A percentile compares a stretch with the other conserved stretches of the same genome.
Evolutionary conservation across 2,888 invertebrate genomes (phyloP).

Genomic region (Plagodis dolabraria): DNA sequence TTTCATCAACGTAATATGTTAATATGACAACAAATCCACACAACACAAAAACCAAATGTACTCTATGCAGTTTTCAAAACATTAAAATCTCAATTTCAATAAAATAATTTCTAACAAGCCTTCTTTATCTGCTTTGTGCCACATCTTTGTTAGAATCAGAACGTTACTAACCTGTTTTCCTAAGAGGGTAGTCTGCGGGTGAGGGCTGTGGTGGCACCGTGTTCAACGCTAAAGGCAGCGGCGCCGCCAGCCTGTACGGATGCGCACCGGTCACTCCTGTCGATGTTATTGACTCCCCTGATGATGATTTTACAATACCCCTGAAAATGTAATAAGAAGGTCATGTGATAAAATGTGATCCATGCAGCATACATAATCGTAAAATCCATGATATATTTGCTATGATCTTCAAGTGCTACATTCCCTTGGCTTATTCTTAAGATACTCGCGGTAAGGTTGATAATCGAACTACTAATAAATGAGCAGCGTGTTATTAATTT

Average conservation of each 20-base stretch:
- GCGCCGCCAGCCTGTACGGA: slow-evolving; percentile 88
- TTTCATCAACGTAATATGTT: background rate
- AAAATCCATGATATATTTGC: too few relatives aligned
- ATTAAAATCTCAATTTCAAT: too few relatives aligned
- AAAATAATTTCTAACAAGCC: too few relatives aligned
- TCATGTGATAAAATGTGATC: background rate
- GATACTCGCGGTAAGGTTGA: too few relatives aligned
- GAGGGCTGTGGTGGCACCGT: slow-evolving; percentile 67
- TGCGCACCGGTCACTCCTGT: slow-evolving; percentile 85
- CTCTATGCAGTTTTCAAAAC: too few relatives aligned
- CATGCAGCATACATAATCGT: too few relatives aligned
- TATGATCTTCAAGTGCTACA: too few relatives aligned
- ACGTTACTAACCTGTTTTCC: slow-evolving; percentile 94
- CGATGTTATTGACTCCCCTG: slow-evolving; percentile 87
- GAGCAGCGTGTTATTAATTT: background rate
- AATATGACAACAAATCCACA: slow-evolving; percentile 19
- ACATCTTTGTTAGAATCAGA: background rate
- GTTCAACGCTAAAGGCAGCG: slow-evolving; percentile 73
- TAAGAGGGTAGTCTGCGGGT: slow-evolving; percentile 92
- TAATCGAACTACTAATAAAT: too few relatives aligned
- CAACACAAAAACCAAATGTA: background rate
- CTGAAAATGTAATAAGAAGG: slow-evolving; percentile 51
- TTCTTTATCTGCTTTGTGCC: too few relatives aligned
- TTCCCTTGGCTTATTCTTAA: too few relatives aligned
- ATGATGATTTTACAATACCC: slow-evolving; percentile 87